Evolutionary conservation across 1,140 invertebrate species (phyloP).

Genomic region (Papilio machaon): DNA sequence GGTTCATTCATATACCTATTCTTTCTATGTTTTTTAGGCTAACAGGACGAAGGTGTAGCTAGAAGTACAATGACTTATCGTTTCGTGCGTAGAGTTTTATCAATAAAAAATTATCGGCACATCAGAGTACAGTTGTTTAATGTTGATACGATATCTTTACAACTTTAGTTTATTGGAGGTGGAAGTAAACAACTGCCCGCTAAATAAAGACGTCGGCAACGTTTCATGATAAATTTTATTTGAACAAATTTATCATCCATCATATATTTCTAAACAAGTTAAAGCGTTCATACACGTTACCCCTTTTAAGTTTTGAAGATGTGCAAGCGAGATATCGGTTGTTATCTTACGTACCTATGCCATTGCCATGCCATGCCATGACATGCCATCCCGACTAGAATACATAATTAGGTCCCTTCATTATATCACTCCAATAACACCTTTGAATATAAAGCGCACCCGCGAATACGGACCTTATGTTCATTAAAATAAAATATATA

Average conservation of each 20-base stretch:
- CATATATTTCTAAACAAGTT: constrained; percentile 24
- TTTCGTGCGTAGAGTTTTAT: constrained; percentile 24
- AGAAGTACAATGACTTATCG: background rate
- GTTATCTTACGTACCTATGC: constrained; percentile 56
- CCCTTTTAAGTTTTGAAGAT: constrained; percentile 47
- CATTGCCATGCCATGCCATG: background rate
- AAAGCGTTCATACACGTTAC: constrained; percentile 29
- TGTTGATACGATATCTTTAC: constrained; percentile 34
- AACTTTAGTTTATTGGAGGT: constrained; percentile 35
- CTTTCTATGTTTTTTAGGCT: background rate
- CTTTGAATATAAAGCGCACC: constrained; percentile 60
- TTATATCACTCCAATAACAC: constrained; percentile 80
- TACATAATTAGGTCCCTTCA: constrained; percentile 79
- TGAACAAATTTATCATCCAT: constrained; percentile 31
- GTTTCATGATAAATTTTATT: constrained; percentile 17
- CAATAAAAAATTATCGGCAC: constrained; percentile 32
- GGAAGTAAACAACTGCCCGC: constrained; percentile 13
- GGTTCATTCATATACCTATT: no score
- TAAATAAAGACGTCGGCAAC: constrained; percentile 32
- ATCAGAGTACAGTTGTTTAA: constrained; percentile 34
- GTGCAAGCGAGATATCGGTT: constrained; percentile 52
- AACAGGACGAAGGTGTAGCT: background rate
- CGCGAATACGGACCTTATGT: constrained; percentile 42
- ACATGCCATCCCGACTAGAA: constrained; percentile 67
- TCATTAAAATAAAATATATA: constrained; percentile 36